Conservation (phyloP, 2,113 vertebrate species). For the Marcusenius ussheri region DNA sequence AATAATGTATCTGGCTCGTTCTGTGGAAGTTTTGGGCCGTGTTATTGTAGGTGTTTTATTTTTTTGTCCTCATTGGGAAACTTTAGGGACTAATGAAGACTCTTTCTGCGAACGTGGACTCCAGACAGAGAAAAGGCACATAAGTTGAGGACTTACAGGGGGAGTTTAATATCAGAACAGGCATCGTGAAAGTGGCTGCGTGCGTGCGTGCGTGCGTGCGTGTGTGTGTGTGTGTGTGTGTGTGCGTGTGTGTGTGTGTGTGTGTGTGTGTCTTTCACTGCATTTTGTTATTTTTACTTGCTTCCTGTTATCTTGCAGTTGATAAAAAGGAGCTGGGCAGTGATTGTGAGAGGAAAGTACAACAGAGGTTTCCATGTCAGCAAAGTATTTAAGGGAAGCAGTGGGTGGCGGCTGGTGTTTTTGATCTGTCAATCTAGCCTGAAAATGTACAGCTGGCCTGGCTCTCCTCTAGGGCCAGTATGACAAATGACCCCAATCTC, state of each 20-base stretch:
- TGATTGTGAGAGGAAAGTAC: background rate
- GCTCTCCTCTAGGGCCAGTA: conserved; percentile 21
- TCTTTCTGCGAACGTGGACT: conserved; percentile 36
- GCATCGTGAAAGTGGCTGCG: background rate
- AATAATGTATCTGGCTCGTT: conserved; percentile 3
- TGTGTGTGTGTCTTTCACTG: background rate
- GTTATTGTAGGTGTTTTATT: background rate
- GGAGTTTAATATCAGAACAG: conserved; percentile 25
- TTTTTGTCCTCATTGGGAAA: background rate
- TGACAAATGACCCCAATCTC: conserved; percentile 38
- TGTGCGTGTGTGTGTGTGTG: too few relatives aligned
- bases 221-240: too few relatives aligned
- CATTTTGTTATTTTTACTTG: background rate
- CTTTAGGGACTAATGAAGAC: conserved; percentile 28
- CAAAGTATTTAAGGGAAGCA: conserved; percentile 37
- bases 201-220: background rate
- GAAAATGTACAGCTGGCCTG: background rate
- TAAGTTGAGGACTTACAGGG: conserved; percentile 28
- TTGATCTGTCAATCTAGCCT: conserved; percentile 36
- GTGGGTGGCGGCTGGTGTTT: conserved; percentile 22
- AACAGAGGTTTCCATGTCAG: conserved; percentile 5
- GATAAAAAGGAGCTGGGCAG: background rate
- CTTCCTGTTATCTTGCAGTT: conserved; percentile 28
- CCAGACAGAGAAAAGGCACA: background rate
- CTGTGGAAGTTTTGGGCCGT: background rate